Evolutionary conservation across 2,888 invertebrate species (phyloP).

Genomic region (Drosophila longiperda): DNA sequence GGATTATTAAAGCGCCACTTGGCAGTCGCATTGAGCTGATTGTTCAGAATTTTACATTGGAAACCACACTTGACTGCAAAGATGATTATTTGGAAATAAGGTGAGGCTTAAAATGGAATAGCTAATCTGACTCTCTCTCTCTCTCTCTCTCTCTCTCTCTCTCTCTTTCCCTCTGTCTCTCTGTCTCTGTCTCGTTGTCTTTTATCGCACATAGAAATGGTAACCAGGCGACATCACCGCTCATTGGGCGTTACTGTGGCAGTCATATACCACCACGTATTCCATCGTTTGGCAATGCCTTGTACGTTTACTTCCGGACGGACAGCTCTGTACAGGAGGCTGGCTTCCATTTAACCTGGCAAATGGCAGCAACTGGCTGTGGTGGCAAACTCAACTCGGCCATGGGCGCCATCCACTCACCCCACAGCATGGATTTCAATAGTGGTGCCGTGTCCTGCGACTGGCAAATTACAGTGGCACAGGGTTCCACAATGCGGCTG

Average conservation of each 20-base stretch:
- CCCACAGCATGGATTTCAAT: slow-evolving; percentile 90
- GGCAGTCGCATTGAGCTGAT: slow-evolving; percentile 92
- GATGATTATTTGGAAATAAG: slow-evolving; percentile 92
- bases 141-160: background rate
- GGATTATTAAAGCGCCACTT: slow-evolving; percentile 90
- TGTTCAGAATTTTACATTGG: slow-evolving; percentile 88
- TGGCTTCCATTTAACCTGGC: slow-evolving; percentile 91
- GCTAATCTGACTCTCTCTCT: background rate
- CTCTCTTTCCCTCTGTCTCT: background rate
- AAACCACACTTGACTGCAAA: slow-evolving; percentile 86
- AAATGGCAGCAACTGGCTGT: slow-evolving; percentile 89
- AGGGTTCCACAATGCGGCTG: slow-evolving; percentile 88
- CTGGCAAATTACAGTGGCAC: slow-evolving; percentile 91
- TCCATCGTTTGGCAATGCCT: slow-evolving; percentile 90
- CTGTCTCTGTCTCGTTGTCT: background rate
- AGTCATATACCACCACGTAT: slow-evolving; percentile 87
- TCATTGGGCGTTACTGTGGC: slow-evolving; percentile 93
- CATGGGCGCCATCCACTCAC: slow-evolving; percentile 92
- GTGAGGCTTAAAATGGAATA: slow-evolving; percentile 73
- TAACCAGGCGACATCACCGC: slow-evolving; percentile 88
- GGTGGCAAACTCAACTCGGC: slow-evolving; percentile 91
- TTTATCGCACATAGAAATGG: slow-evolving; percentile 88
- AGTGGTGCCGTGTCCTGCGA: slow-evolving; percentile 90
- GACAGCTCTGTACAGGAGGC: slow-evolving; percentile 87
- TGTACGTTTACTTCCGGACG: slow-evolving; percentile 91